Base-by-base conservation (phyloP, 2,797 vertebrate species). In the Girardinus metallicus region DNA sequence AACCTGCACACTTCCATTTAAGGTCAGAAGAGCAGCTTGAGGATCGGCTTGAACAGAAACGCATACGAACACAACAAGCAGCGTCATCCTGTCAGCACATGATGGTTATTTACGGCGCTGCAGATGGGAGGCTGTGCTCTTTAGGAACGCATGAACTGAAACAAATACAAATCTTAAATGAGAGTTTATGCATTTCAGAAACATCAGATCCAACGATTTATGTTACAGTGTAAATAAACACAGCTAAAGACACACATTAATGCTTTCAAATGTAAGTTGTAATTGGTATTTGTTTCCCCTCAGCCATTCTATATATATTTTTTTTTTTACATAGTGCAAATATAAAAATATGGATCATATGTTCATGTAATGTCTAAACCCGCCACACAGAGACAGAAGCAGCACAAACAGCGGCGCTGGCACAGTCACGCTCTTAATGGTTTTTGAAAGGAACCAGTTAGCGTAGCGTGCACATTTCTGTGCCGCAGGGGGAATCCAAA, bases 1-100 rank as follows among this genome's bases (percentile, higher is more conserved):
- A 66, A 68, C 47, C 23, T 80, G 62, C 76, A 77, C 36, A 80
- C 73, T 78, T 82, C 82, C 76, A 84, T 84, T 83, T 88, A 86
- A 77, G 83, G 85, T 78, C 81, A 75, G 53, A 80, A 47, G 78
- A 85, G 80, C 73, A 80, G 55, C 18, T 78, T 51, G 76, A 83
- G 57, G 66, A 36, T 26, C 47, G n/a, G 36, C 76, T 74, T 3
- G 70, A 70, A 80, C 74, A 84, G 36, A 76, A 74, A 46, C 76
- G 73, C 82, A 47, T 23, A 12, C 26, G 34, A 4, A 23, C 36
- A 68, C 36, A 26, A 10, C 0, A 1, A 39, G 64, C 8, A 41
- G 64, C 64, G 26, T 68, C 16, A 15, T 29, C 0, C 26, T 47
- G 6, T 36, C 0, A 71, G 73, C 90, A 86, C 89, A 88, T 84